Evolutionary conservation across 2,888 invertebrate species (phyloP).

Genomic region (Euzophera pinguis): DNA sequence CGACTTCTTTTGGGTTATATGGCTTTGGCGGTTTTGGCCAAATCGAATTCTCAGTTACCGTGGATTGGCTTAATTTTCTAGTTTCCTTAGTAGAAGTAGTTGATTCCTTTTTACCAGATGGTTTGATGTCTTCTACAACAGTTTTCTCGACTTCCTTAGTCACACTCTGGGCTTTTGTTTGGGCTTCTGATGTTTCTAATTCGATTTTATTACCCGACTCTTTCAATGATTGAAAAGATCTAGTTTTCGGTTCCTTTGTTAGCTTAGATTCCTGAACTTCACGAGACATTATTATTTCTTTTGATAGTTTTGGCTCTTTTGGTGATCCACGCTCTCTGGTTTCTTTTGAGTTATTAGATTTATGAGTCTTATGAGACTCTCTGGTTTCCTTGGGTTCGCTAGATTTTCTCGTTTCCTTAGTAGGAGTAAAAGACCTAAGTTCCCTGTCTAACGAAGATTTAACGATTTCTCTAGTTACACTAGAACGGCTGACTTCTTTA

Average conservation of each 20-base stretch:
- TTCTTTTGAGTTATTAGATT: conserved; percentile 26
- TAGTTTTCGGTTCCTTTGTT: conserved; percentile 10
- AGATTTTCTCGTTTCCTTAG: conserved; percentile 15
- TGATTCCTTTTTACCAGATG: not conserved
- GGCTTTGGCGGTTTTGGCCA: conserved; percentile 22
- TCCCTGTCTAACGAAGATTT: not conserved
- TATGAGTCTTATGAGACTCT: conserved; percentile 15
- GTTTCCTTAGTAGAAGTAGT: conserved; percentile 13
- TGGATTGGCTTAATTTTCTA: conserved; percentile 9
- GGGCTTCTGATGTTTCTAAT: not conserved
- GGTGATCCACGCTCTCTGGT: conserved; percentile 17
- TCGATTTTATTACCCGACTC: not conserved
- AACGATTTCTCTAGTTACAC: conserved; percentile 15
- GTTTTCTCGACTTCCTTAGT: conserved; percentile 18
- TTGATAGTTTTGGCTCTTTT: conserved; percentile 12
- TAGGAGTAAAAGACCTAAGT: not conserved
- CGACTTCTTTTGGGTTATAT: conserved; percentile 24
- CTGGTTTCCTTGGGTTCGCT: conserved; percentile 3
- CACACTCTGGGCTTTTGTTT: not conserved
- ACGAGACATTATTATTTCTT: conserved; percentile 15
- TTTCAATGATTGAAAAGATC: not conserved
- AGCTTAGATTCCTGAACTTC: conserved; percentile 2
- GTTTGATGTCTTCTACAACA: conserved; percentile 2
- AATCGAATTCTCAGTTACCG: not conserved
- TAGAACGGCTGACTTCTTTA: not conserved